Percentiles rank a stretch among this genome's conserved stretches.
Evolutionary conservation across 1,140 invertebrate species (phyloP).

Genomic region (Trichomalopsis sarcophagae): DNA sequence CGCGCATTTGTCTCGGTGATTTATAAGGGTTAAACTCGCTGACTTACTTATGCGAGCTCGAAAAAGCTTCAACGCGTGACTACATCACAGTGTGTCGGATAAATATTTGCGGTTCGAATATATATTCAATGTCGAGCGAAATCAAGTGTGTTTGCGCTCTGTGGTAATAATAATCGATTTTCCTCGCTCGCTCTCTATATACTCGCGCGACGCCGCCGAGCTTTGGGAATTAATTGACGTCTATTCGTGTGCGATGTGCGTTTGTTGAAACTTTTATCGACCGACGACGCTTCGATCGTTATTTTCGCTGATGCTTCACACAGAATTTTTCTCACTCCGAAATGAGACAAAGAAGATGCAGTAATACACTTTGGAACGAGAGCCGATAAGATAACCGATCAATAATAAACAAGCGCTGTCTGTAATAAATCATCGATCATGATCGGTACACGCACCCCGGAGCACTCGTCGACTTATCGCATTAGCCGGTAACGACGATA

Average conservation of each 20-base stretch:
- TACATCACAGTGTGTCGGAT: background rate
- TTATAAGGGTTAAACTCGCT: background rate
- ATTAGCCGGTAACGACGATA: too few species aligned
- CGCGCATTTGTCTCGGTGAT: background rate
- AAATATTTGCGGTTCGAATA: background rate
- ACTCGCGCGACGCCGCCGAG: too few species aligned
- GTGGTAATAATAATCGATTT: background rate
- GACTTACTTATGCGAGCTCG: background rate
- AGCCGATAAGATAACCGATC: background rate
- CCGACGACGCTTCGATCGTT: too few species aligned
- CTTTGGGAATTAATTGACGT: background rate
- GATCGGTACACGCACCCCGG: background rate
- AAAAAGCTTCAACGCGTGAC: too few species aligned
- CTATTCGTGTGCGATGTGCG: background rate
- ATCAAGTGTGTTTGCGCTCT: background rate
- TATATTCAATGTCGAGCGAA: background rate
- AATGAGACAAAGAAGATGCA: too few species aligned
- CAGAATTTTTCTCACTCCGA: too few species aligned
- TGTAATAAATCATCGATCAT: background rate
- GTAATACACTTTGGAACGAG: background rate
- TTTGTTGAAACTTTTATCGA: background rate
- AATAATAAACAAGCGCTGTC: background rate
- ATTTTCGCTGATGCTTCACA: too few species aligned
- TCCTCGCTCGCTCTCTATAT: background rate
- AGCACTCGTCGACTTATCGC: too few species aligned